phyloP scores from a whole-genome alignment of 2,113 vertebrate genomes.

The Xiphophorus maculatus region DNA sequence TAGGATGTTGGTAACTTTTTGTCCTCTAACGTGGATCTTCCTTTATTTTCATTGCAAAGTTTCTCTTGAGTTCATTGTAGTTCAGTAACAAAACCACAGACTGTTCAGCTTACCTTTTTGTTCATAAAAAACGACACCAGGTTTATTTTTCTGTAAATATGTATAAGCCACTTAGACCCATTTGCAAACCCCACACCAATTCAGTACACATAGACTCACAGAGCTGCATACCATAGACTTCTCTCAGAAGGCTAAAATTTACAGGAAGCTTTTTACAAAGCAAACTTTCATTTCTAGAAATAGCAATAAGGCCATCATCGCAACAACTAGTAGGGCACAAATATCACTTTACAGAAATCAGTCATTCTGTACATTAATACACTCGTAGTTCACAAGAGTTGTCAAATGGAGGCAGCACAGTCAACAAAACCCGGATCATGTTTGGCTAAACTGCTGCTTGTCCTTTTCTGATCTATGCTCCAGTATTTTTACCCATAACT shows the following conservation, averaged over 20 bases:
- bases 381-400: background rate
- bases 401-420: constrained; percentile 7
- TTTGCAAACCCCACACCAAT: constrained; percentile 38
- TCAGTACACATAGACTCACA: constrained; percentile 65
- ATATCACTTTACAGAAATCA: constrained; percentile 36
- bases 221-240: constrained; percentile 79
- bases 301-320: constrained; percentile 44
- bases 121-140: background rate
- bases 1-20: constrained; percentile 17
- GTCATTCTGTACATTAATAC: constrained; percentile 14
- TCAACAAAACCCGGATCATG: background rate
- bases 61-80: background rate
- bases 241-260: constrained; percentile 82
- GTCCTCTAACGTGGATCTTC: background rate
- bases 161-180: constrained; percentile 32
- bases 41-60: constrained; percentile 2
- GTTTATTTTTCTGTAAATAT: constrained; percentile 59
- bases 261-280: constrained; percentile 88
- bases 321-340: constrained; percentile 17
- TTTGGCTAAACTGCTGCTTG: background rate
- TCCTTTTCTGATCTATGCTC: background rate
- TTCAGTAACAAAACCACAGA: background rate
- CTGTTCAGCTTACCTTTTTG: background rate
- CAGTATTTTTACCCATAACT: background rate
- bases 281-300: constrained; percentile 67